Evolutionary conservation across 2,113 vertebrate species (phyloP), one percentile per base, ranked within the genome.

Genomic region (Pelusios castaneus): DNA sequence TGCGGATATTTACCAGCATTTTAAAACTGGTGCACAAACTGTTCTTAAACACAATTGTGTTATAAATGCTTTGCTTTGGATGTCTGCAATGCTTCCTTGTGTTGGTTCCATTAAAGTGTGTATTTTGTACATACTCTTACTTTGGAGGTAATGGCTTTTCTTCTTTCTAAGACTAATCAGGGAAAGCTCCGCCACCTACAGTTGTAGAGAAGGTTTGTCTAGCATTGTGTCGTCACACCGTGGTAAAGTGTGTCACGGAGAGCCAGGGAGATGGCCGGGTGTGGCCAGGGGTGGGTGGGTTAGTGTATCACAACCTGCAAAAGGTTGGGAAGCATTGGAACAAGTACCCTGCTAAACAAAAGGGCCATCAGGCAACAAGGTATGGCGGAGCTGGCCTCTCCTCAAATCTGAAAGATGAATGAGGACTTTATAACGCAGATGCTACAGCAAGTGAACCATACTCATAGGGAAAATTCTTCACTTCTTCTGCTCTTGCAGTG

Each of bases 111-210:
- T 70, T 55, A 85, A 85, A 49, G 25, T 76, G 13, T 12, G 2
- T 5, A 52, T 3, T 31, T 10, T 2, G n/a, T 54, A 19, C 0
- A 0, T 21, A 12, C 1, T 41, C 22, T 76, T 76, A 27, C 24
- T 45, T 38, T 25, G 73, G 21, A 25, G 43, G 6, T 29, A 24
- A 21, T 76, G 24, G 11, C 41, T 25, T 75, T 76, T 76, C 73
- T 45, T 76, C 25, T 45, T 27, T 45, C 25, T 8, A 45, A 14
- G 24, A 45, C 41, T 76, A 76, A 76, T 29, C 73, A 13, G 56
- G 21, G 11, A 29, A 25, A 27, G 56, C 24, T 45, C 41, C 43
- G 41, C 73, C 27, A 12, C 41, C 73, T 43, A 41, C 22, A 25
- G 22, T 34, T 38, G 34, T n/a, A 34, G 13, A 34, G 29, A 34